Percentiles rank a stretch among this genome's conserved stretches.
Conservation (phyloP, 2,797 vertebrate species). For the Cuculus canorus region DNA sequence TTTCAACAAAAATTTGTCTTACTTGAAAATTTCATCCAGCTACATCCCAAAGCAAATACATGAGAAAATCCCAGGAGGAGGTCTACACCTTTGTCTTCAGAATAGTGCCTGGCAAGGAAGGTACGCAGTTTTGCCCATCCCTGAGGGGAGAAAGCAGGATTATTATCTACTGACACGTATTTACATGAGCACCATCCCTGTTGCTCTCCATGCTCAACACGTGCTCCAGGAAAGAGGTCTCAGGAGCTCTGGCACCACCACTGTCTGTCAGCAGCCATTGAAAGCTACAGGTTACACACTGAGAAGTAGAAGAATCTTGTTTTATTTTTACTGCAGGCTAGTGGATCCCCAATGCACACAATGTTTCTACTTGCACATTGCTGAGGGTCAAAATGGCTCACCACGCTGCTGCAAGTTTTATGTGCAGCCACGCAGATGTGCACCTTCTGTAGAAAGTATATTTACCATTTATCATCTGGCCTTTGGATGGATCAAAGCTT, state of each 20-base stretch:
- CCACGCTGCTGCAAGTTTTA: background rate
- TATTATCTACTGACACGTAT: background rate
- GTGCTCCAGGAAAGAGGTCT: background rate
- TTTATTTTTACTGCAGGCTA: background rate
- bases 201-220: background rate
- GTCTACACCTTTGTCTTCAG: background rate
- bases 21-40: background rate
- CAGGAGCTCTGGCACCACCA: fast-evolving
- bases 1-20: background rate
- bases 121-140: background rate
- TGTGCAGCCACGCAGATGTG: background rate
- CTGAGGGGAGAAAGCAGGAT: background rate
- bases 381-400: background rate
- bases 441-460: background rate
- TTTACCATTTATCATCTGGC: background rate
- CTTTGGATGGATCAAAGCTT: background rate
- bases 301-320: background rate
- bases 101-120: background rate
- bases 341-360: background rate
- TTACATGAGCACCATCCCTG: background rate
- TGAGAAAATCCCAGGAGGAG: background rate
- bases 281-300: background rate
- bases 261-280: fast-evolving
- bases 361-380: background rate
- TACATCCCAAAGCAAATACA: background rate